Base-by-base conservation (phyloP, 2,113 vertebrate genomes). In the Strigops habroptila region DNA sequence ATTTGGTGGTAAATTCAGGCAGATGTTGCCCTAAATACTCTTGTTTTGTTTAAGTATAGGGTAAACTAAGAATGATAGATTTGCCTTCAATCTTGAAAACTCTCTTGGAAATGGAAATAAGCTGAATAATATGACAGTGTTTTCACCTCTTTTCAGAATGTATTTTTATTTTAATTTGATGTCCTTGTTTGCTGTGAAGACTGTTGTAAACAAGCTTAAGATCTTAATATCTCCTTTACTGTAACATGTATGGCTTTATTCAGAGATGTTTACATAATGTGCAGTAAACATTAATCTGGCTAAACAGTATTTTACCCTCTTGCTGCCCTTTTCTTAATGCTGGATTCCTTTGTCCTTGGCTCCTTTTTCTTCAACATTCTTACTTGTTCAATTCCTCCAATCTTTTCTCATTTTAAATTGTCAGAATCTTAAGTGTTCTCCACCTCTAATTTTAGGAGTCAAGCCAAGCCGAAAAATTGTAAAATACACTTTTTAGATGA, bases 21-120 rank as follows among this genome's bases (percentile, higher is more conserved):
- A 95, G 91, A 82, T 92, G 84, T 87, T 92, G 81, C 49, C 77
- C 75, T 95, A 65, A 70, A 86, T 95, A 91, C 31, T 68, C n/a
- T 60, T 63, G 17, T 67, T 78, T 30, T 86, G 7, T 65, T 76
- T 84, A 33, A 71, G 60, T 78, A 37, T 28, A 70, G 10, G 27
- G 68, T 71, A 78, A 57, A 86, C 18, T 6, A 88, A 78, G 55
- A 84, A 63, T 24, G 12, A 71, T 12, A 43, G 57, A n/a, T 85
- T 89, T 46, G 3, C 19, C n/a, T 76, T 89, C 84, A 79, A 5
- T 85, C 52, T 73, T 84, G 27, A 59, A 82, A 70, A 51, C 33
- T 88, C 27, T 31, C 9, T 68, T 89, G 46, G 44, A 89, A 84
- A 67, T 69, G 28, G 31, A 71, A 88, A 76, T 84, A 82, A 75